phyloP scores from a whole-genome alignment of 1,140 invertebrate species.

The Ridgeia piscesae region DNA sequence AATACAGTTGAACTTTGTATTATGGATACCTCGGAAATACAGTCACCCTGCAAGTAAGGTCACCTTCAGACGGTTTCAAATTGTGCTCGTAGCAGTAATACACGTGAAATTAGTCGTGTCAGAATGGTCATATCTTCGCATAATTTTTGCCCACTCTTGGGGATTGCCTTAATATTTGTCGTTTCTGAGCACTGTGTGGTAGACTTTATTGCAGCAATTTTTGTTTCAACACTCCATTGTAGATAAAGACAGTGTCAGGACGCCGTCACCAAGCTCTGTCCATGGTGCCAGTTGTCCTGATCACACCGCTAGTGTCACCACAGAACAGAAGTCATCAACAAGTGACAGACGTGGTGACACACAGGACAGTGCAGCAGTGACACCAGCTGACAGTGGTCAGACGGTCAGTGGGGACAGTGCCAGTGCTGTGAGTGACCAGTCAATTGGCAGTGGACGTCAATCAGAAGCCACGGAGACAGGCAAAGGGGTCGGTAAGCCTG shows the following conservation, averaged over 20 bases:
- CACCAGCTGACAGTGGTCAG: not conserved
- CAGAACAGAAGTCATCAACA: not conserved
- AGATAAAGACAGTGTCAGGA: not conserved
- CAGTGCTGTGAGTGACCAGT: not conserved
- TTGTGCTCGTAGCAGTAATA: too few species aligned
- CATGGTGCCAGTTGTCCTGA: not conserved
- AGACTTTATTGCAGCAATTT: too few species aligned
- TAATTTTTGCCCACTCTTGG: too few species aligned
- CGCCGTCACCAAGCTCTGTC: not conserved
- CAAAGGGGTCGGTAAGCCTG: not conserved
- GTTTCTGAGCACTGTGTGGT: too few species aligned
- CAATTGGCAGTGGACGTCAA: not conserved
- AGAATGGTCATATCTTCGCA: too few species aligned
- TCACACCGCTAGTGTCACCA: not conserved
- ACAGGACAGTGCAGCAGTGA: not conserved
- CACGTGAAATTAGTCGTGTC: too few species aligned
- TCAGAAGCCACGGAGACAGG: not conserved
- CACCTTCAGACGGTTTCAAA: too few species aligned
- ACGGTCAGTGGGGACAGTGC: not conserved
- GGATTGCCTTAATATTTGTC: too few species aligned
- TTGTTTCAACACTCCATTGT: not conserved
- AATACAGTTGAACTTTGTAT: too few species aligned
- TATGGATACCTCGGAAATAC: too few species aligned
- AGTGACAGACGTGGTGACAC: not conserved
- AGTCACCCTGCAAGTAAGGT: too few species aligned